Evolutionary conservation across 2,888 invertebrate species (phyloP).

Genomic region (Synanthedon andrenaeformis): DNA sequence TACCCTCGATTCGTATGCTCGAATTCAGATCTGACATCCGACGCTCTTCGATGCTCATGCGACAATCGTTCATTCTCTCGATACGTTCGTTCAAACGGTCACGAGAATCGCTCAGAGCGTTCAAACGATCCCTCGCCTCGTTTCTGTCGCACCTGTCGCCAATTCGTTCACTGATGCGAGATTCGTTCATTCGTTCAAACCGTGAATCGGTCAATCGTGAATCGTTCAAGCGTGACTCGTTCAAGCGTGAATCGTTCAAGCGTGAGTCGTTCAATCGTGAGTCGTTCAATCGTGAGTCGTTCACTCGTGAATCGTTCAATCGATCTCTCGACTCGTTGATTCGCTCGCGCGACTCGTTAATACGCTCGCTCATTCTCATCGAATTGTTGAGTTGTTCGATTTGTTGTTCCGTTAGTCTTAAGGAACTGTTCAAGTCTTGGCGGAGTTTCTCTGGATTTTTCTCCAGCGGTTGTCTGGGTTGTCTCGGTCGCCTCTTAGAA

Average conservation of each 20-base stretch:
- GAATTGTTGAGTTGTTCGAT: conserved; percentile 28
- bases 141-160: conserved; percentile 9
- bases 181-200: conserved; percentile 5
- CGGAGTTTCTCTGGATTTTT: conserved; percentile 42
- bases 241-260: no score
- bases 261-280: conserved; percentile 2
- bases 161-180: conserved; percentile 11
- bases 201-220: conserved; percentile 4
- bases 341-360: conserved; percentile 18
- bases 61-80: conserved; percentile 12
- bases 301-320: conserved; percentile 5
- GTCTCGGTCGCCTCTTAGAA: conserved; percentile 47
- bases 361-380: conserved; percentile 27
- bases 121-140: conserved; percentile 11
- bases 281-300: background rate
- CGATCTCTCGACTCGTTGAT: conserved; percentile 11
- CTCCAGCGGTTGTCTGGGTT: conserved; percentile 37
- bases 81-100: conserved; percentile 10
- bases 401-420: conserved; percentile 30
- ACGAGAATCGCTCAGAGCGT: conserved; percentile 12
- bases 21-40: conserved; percentile 45
- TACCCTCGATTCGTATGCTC: conserved; percentile 46
- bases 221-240: conserved; percentile 13
- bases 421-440: conserved; percentile 26
- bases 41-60: conserved; percentile 25